phyloP scores from a whole-genome alignment of 2,113 vertebrate genomes.

The Cichladusa arquata region DNA sequence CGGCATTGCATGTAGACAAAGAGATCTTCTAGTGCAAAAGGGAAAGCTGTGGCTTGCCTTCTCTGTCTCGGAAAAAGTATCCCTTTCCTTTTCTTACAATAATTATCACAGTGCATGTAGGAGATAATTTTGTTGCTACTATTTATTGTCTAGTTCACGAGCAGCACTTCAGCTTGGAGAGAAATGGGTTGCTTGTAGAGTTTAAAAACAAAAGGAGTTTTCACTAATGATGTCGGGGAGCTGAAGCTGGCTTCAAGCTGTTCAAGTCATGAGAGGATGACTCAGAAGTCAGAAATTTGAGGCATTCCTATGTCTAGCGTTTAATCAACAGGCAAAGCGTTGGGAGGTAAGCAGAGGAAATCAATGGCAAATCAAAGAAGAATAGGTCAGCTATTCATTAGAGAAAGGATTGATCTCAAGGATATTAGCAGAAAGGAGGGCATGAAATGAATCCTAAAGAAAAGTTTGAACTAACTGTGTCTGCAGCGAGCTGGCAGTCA shows the following conservation, averaged over 20 bases:
- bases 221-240: constrained; percentile 38
- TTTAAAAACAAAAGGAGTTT: constrained; percentile 49
- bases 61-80: background rate
- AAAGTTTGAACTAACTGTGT: background rate
- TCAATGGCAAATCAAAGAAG: constrained; percentile 65
- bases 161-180: background rate
- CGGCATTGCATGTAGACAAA: background rate
- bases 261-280: constrained; percentile 68
- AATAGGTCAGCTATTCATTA: constrained; percentile 64
- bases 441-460: constrained; percentile 54
- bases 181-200: background rate
- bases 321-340: constrained; percentile 53
- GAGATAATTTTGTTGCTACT: constrained; percentile 6
- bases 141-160: constrained; percentile 7
- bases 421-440: constrained; percentile 31
- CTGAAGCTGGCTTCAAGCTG: constrained; percentile 55
- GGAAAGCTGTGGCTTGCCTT: background rate
- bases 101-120: background rate
- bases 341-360: constrained; percentile 47
- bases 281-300: constrained; percentile 73
- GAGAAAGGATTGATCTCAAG: constrained; percentile 36
- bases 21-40: background rate
- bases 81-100: background rate
- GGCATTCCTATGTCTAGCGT: constrained; percentile 53
- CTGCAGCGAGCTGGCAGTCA: background rate